Base-by-base conservation (phyloP, 1,140 invertebrate species). In the Monomorium pharaonis region DNA sequence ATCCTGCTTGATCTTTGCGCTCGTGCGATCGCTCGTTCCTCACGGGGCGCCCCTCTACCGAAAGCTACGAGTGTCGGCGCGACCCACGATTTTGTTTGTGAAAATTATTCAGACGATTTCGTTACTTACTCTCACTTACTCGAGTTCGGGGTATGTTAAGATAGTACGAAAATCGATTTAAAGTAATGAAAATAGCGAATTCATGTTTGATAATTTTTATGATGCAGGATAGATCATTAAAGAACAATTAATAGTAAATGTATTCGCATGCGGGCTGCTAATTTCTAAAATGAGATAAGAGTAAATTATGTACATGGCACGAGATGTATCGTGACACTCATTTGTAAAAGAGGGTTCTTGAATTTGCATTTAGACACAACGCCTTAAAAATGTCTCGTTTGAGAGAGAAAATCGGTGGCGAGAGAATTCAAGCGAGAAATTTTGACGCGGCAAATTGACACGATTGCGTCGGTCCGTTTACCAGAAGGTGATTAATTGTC, bases 1-100 rank as follows among this genome's bases (percentile, higher is more conserved):
- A 95, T 94, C 94, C 93, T 93, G 93, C 91, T 95, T 94, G 94
- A 95, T 95, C 94, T 94, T 94, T 94, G 94, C 94, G 94, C 94
- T 94, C 94, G 93, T 94, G 93, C 94, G 93, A 94, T 94, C 93
- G 93, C 92, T 93, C 89, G 90, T 92, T 90, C 89, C 88, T 92
- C 67, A 86, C 90, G 91, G 88, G 91, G 89, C 91, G 56, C 74
- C 58, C 67, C 18, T 74, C 91, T 93, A 92, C 90, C 91, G 90
- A 92, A 89, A 86, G 91, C 92, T 93, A 92, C 91, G 92, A 93
- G 92, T 91, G 84, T 84, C 91, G 80, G 85, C 69, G 84, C 89
- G 87, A 90, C 76, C n/a, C 44, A 33, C 42, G 63, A 44, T 89
- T 67, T 90, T 89, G 89, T 89, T 89, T 78, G 74, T 21, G 63